phyloP scores from a whole-genome alignment of 2,797 vertebrate genomes.

The Amazonetta brasiliensis region DNA sequence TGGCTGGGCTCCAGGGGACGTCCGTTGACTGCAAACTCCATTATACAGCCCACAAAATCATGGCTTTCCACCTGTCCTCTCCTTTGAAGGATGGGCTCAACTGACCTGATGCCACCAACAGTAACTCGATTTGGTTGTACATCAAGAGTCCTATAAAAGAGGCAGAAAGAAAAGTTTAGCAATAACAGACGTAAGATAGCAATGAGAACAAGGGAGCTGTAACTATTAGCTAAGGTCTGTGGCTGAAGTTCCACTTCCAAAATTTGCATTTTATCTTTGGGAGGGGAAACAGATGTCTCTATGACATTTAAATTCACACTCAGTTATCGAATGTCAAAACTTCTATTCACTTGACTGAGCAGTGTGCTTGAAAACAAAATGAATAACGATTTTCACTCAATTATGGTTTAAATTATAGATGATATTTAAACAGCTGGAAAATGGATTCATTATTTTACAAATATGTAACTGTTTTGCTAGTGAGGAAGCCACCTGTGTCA shows the following conservation, averaged over 20 bases:
- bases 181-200: neutral
- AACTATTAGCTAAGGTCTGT: neutral
- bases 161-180: neutral
- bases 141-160: constrained; percentile 89
- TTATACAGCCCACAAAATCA: constrained; percentile 97
- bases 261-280: neutral
- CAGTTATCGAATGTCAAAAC: neutral
- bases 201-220: neutral
- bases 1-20: constrained; percentile 97
- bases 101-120: constrained; percentile 91
- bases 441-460: neutral
- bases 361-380: neutral
- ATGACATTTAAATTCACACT: neutral
- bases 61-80: constrained; percentile 93
- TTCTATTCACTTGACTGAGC: neutral
- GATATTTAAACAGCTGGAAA: neutral
- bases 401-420: neutral
- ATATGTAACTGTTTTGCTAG: neutral
- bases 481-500: neutral
- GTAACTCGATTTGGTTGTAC: constrained; percentile 95
- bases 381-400: neutral
- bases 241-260: neutral
- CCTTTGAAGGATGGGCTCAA: constrained; percentile 92
- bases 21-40: constrained; percentile 98
- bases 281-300: neutral